These are phyloP conservation scores for Plestiodon gilberti DNA, from an alignment of 2,113 vertebrate species.

Conservation along the genomic window DNA sequence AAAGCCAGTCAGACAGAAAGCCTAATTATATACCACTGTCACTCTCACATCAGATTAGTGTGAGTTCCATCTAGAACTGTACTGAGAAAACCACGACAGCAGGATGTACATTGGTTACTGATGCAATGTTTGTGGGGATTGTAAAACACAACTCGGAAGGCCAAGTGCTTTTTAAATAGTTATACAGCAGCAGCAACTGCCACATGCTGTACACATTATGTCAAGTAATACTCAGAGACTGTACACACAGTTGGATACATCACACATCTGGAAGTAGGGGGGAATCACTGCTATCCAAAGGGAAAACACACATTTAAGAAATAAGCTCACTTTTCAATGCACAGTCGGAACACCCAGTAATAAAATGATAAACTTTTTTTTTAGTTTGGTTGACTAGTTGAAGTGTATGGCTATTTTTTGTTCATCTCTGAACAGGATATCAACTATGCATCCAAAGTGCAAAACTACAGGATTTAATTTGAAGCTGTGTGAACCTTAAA, in stretches of 20 bases:
- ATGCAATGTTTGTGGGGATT: not conserved
- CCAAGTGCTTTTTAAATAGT: not conserved
- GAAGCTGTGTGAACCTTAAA: too few species aligned
- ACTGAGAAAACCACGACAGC: not conserved
- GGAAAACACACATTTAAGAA: not conserved
- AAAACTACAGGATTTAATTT: too few species aligned
- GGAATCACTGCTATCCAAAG: not conserved
- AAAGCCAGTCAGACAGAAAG: not conserved
- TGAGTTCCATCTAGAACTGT: not conserved
- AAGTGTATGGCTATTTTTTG: not conserved
- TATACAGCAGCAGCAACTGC: not conserved
- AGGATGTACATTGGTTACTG: not conserved
- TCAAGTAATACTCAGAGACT: too few species aligned
- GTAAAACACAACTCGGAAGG: not conserved
- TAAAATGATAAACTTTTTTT: not conserved
- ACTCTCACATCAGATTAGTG: not conserved
- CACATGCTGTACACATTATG: not conserved
- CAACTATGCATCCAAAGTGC: too few species aligned
- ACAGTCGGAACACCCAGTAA: not conserved
- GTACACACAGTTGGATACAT: not conserved
- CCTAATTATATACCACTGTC: not conserved
- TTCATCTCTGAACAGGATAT: not conserved
- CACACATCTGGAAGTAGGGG: not conserved
- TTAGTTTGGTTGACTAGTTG: not conserved
- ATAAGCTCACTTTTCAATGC: not conserved